Evolutionary conservation across 2,888 invertebrate genomes (phyloP), one percentile per base, ranked within the genome.

Genomic region (Byasa hedistus): DNA sequence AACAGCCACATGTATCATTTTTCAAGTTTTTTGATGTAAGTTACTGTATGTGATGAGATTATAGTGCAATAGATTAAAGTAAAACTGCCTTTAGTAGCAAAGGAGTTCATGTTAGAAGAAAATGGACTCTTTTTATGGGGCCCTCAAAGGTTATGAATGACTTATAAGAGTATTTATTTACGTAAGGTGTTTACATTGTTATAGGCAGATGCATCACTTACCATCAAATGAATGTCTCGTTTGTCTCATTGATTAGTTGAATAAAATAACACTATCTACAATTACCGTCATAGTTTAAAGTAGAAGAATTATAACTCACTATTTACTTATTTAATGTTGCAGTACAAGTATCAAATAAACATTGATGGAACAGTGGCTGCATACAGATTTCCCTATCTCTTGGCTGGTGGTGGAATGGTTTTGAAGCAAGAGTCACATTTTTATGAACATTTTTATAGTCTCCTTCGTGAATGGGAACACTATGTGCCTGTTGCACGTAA

Each of bases 361-460:
- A 93, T 99, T 65, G 99, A 99, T 91, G 99, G 99, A 21, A 98
- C 98, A 52, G 99, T 99, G 21, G 98, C 99, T 23, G 97, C 99
- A 0, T 99, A 99, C 85, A 93, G 99, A 70, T 93, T 98, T 72
- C 98, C 99, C 0, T 98, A 98, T 83, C 92, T 99, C 23, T 86
- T 99, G 70, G 96, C 94, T 57, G 98, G 98, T 1, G 96, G 97
- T 76, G 95, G 97, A 0, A 86, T 98, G 68, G 95, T 98, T 19
- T 92, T 99, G 19, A 99, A 99, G 88, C 98, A 98, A 86, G 94
- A 96, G 32, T 99, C 99, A 0, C 93, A 94, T n/a, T 99, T 97
- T 86, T 97, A 98, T 83, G 99, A 99, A 92, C 96, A 97, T 90
- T 99, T 98, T 86, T 99, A 99, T 81, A 86, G 93, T 52, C 93